A percentile compares a stretch with the other conserved stretches of the same genome.
Evolutionary conservation across 2,797 vertebrate genomes (phyloP).

Genomic region (Amniataba percoides): DNA sequence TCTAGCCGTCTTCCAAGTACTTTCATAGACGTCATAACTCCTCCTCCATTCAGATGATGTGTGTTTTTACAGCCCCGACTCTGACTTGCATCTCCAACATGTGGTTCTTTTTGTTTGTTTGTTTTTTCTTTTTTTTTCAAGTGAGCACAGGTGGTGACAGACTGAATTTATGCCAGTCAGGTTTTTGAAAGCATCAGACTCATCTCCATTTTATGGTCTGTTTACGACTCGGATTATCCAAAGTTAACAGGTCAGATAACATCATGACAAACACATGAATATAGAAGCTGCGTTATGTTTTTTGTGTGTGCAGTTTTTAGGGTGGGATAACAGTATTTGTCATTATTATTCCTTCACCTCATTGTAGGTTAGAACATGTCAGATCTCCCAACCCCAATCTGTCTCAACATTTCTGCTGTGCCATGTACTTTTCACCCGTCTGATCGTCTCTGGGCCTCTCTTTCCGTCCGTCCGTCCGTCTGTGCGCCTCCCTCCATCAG

Average conservation of each 20-base stretch:
- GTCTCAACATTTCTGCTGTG: constrained; percentile 14
- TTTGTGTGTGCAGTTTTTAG: not conserved
- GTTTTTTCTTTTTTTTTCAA: constrained; percentile 1
- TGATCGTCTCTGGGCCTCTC: constrained; percentile 4
- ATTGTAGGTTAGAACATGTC: not conserved
- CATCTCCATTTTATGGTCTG: not conserved
- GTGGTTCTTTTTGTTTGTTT: not conserved
- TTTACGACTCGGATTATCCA: not conserved
- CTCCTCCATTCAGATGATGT: not conserved
- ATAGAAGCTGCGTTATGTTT: not conserved
- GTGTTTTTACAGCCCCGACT: not conserved
- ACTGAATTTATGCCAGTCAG: not conserved
- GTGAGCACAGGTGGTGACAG: not conserved
- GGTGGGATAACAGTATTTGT: not conserved
- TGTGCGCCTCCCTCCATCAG: constrained; percentile 48
- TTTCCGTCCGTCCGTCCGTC: constrained; percentile 38
- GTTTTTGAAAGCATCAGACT: constrained; percentile 1
- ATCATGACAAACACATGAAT: not conserved
- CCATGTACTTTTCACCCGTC: not conserved
- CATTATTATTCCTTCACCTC: not conserved
- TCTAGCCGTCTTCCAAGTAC: not conserved
- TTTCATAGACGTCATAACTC: not conserved
- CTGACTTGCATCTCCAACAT: not conserved
- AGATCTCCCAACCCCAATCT: constrained; percentile 2
- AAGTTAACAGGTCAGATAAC: not conserved